phyloP scores from a whole-genome alignment of 2,797 vertebrate species.

The Erethizon dorsatum region DNA sequence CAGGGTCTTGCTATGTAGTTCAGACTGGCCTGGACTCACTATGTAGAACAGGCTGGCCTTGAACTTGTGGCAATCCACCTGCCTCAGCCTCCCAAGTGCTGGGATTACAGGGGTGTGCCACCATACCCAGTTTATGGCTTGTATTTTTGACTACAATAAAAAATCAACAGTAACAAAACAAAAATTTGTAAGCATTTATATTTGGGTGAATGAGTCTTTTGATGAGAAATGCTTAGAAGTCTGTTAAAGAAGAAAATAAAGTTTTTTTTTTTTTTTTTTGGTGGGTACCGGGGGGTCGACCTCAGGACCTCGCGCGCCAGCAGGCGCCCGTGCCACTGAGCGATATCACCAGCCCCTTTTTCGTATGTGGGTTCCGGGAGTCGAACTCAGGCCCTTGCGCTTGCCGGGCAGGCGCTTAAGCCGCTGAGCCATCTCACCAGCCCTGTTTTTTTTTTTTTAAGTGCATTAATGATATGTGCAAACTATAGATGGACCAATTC shows the following conservation, averaged over 20 bases:
- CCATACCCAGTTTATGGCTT: neutral
- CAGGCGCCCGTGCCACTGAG: too few relatives aligned
- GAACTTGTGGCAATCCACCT: neutral
- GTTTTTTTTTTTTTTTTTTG: neutral
- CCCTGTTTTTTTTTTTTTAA: too few relatives aligned
- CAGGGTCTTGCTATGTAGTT: neutral
- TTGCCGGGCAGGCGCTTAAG: too few relatives aligned
- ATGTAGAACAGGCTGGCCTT: neutral
- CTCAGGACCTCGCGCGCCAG: too few relatives aligned
- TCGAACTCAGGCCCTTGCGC: too few relatives aligned
- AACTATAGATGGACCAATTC: conserved; percentile 3
- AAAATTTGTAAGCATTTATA: neutral
- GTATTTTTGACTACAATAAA: neutral
- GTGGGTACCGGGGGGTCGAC: too few relatives aligned
- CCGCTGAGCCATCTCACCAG: too few relatives aligned
- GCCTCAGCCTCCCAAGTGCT: neutral
- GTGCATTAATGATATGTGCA: neutral
- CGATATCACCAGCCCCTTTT: too few relatives aligned
- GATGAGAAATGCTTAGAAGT: conserved; percentile 13
- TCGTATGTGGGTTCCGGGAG: too few relatives aligned
- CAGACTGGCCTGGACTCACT: neutral
- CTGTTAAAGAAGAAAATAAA: conserved; percentile 45
- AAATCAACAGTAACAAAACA: neutral
- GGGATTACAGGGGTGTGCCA: neutral
- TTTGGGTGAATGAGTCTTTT: conserved; percentile 55